Evolutionary conservation across 2,888 invertebrate genomes (phyloP), one percentile per base, ranked within the genome.

Genomic region (Stomorhina lunata): DNA sequence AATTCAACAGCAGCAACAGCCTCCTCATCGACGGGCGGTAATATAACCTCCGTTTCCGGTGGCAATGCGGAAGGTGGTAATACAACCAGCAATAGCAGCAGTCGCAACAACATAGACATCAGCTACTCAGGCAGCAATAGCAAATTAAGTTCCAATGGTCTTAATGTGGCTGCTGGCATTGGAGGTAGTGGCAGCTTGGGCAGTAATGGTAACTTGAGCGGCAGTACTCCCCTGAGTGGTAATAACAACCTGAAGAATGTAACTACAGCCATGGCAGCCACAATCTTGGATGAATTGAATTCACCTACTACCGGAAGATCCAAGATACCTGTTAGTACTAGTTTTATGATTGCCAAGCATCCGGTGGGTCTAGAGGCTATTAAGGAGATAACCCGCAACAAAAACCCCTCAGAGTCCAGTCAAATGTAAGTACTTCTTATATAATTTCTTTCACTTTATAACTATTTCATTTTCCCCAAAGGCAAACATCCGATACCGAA

Each of bases 331-430:
- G 87, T 89, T 20, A 90, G 91, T 87, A 90, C 88, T 85, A 91
- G 91, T 83, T 91, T 91, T 82, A 88, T 91, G 88, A 89, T 91
- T 77, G 87, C 90, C 78, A 91, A 91, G 80, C 95, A 95, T 91
- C 95, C 95, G 81, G 95, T 95, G 84, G 95, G 95, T 29, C 91
- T 95, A 88, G 95, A 95, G 61, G 95, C 95, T 85, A 95, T 96
- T 86, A 94, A 95, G 87, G 95, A 95, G 88, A 93, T 95, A 84
- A 95, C 95, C 68, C 92, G 94, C 55, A 93, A 93, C 86, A 93
- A 93, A 86, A 93, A 94, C 86, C 92, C 92, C 80, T 90, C 91
- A 78, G 91, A 91, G 82, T 91, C 91, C 61, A 91, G 90, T 85
- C 91, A 91, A 89, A 91, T 91, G 91, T 91, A 87, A 88, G 90